Conservation (phyloP, 1,140 invertebrate species). For the Venturia canescens region DNA sequence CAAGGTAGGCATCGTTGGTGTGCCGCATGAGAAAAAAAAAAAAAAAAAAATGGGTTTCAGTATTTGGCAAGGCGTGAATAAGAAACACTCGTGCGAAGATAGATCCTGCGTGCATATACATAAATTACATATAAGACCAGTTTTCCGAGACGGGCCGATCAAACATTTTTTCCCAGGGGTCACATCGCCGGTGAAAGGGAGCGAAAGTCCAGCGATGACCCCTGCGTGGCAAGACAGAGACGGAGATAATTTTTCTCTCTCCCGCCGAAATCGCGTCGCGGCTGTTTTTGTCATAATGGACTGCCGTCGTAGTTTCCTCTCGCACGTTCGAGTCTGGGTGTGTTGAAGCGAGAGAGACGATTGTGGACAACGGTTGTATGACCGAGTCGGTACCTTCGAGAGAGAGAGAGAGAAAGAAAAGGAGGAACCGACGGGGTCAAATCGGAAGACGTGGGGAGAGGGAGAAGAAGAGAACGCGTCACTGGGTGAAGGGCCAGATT, state of each 20-base stretch:
- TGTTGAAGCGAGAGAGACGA: background rate
- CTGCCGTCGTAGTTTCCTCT: constrained; percentile 9
- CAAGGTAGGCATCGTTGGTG: too few relatives aligned
- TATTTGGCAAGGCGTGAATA: background rate
- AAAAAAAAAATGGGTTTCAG: background rate
- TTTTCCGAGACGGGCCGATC: constrained; percentile 60
- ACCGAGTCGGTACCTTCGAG: background rate
- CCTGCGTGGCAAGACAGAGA: constrained; percentile 42
- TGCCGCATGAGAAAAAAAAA: too few relatives aligned
- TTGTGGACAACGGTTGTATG: constrained; percentile 11
- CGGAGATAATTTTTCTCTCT: constrained; percentile 36
- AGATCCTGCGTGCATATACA: background rate
- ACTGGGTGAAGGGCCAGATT: constrained; percentile 32
- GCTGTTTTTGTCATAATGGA: constrained; percentile 54
- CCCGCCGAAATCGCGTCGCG: background rate
- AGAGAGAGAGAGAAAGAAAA: background rate
- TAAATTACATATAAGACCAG: constrained; percentile 54
- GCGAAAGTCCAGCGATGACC: constrained; percentile 39
- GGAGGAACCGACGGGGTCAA: background rate
- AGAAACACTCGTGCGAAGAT: background rate
- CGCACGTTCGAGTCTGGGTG: constrained; percentile 21
- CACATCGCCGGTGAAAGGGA: background rate
- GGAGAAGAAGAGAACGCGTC: constrained; percentile 9
- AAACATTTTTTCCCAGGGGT: constrained; percentile 61
- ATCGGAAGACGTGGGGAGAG: background rate